These are phyloP conservation scores for Sebastes cheni DNA, from an alignment of 2,797 vertebrate genomes.

Conservation along the genomic window DNA sequence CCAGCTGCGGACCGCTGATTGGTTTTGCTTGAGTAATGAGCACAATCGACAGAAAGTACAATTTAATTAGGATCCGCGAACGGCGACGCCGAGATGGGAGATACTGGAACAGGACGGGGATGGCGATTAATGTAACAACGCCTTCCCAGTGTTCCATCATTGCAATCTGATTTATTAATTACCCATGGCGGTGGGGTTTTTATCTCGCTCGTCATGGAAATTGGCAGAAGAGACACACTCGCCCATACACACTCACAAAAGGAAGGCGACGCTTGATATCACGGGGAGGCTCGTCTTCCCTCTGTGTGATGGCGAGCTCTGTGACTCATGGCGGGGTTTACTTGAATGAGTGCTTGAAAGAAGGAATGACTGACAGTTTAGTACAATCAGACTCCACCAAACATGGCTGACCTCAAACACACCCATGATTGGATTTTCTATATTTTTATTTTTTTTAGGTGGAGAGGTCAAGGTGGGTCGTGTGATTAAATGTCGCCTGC, in stretches of 20 bases:
- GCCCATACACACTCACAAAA: not conserved
- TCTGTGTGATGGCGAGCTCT: conserved; percentile 3
- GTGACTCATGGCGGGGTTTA: conserved; percentile 14
- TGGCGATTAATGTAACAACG: conserved; percentile 71
- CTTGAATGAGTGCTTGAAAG: conserved; percentile 5
- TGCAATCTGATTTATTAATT: conserved; percentile 78
- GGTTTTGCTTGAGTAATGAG: conserved; percentile 77
- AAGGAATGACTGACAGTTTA: conserved; percentile 27
- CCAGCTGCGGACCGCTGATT: conserved; percentile 70
- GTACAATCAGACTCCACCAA: not conserved
- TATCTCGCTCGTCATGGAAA: conserved; percentile 59
- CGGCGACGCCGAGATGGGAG: conserved; percentile 68
- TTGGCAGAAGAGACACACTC: conserved; percentile 43
- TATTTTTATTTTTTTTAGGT: not conserved
- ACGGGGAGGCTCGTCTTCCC: conserved; percentile 11
- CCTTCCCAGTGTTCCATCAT: conserved; percentile 65
- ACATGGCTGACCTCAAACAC: conserved; percentile 15
- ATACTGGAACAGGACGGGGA: conserved; percentile 62
- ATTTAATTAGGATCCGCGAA: conserved; percentile 73
- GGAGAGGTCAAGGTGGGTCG: conserved; percentile 11
- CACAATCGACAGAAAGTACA: conserved; percentile 72
- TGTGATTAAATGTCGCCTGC: conserved; percentile 28
- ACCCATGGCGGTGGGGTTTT: conserved; percentile 45
- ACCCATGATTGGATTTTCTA: conserved; percentile 1
- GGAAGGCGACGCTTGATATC: conserved; percentile 18